Evolutionary conservation across 2,888 invertebrate species (phyloP).

Genomic region (Drosophila mercatorum): DNA sequence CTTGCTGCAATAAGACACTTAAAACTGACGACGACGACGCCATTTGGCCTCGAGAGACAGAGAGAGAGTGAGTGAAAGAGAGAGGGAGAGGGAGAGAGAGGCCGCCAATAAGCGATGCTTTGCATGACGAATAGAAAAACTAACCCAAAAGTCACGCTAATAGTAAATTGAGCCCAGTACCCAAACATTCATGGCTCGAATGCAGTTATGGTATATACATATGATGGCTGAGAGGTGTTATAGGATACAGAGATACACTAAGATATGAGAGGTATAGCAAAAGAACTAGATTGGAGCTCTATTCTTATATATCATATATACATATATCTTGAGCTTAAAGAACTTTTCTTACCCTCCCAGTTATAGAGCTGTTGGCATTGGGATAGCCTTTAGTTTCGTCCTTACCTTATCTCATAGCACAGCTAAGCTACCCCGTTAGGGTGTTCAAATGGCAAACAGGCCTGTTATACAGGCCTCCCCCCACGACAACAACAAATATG

Average conservation of each 20-base stretch:
- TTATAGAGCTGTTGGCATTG: too few species aligned
- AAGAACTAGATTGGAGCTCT: too few species aligned
- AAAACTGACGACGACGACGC: conserved; percentile 43
- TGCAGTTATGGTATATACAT: conserved; percentile 18
- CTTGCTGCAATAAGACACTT: conserved; percentile 72
- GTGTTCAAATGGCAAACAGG: conserved; percentile 25
- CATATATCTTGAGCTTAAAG: too few species aligned
- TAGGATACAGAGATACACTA: conserved; percentile 4
- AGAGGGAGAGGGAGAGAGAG: conserved; percentile 14
- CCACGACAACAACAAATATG: conserved; percentile 31
- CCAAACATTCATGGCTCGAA: conserved; percentile 50
- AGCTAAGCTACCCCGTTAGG: background rate
- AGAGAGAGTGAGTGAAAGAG: background rate
- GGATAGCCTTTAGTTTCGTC: background rate
- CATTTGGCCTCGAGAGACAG: conserved; percentile 27
- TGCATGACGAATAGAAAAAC: conserved; percentile 79
- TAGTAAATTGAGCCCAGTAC: conserved; percentile 74
- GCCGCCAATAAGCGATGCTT: conserved; percentile 70
- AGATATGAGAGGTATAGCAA: background rate
- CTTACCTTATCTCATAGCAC: background rate
- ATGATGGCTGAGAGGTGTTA: conserved; percentile 40
- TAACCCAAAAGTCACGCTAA: conserved; percentile 80
- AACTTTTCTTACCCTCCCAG: too few species aligned
- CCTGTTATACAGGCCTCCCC: conserved; percentile 35
- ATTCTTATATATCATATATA: too few species aligned